These are phyloP conservation scores for Apoderus coryli DNA, from an alignment of 2,888 invertebrate species.

Conservation along the genomic window DNA sequence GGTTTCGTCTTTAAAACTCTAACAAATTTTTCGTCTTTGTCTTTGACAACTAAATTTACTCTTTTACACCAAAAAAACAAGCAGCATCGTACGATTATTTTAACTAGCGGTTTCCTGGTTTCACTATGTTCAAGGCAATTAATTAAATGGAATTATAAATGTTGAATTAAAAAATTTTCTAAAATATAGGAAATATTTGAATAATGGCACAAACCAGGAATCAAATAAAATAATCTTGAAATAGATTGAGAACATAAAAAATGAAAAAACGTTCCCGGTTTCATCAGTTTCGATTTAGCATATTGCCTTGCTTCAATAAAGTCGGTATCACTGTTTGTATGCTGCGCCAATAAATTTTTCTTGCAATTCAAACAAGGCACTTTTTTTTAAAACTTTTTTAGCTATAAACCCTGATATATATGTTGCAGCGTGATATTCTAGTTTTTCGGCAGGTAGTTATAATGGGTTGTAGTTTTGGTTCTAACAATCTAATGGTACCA, in stretches of 20 bases:
- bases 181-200: constrained; percentile 4
- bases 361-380: constrained; percentile 2
- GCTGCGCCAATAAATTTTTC: background rate
- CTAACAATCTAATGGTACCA: background rate
- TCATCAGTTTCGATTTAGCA: background rate
- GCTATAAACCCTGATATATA: constrained; percentile 5
- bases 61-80: constrained; percentile 6
- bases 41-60: constrained; percentile 4
- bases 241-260: constrained; percentile 2
- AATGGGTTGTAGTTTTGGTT: too few relatives aligned
- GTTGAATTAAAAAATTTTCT: constrained; percentile 1
- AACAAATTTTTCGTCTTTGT: constrained; percentile 4
- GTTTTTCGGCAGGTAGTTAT: too few relatives aligned
- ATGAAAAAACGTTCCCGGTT: constrained; percentile 2
- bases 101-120: constrained; percentile 1
- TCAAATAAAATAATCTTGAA: constrained; percentile 5
- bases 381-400: constrained; percentile 4
- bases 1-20: constrained; percentile 9
- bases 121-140: background rate
- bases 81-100: constrained; percentile 1
- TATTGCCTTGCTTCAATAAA: constrained; percentile 6
- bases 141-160: constrained; percentile 3
- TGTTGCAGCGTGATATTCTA: background rate
- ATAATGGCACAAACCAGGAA: constrained; percentile 2
- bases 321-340: constrained; percentile 3